Percentiles rank a stretch among this genome's conserved stretches.
Evolutionary conservation across 1,140 invertebrate species (phyloP).

Genomic region (Grapholita molesta): DNA sequence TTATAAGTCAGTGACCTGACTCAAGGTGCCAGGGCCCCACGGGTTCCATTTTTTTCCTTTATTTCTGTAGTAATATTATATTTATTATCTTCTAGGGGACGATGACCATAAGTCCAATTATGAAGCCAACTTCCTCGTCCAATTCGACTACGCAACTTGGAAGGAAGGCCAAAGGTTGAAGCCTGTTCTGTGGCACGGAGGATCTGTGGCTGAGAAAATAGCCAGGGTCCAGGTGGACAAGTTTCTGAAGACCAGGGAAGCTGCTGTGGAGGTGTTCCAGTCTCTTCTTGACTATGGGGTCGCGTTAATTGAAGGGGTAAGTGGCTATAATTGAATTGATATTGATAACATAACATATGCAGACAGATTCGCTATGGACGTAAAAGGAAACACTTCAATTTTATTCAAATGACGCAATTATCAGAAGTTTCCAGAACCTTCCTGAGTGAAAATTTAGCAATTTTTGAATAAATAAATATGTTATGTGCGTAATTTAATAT

Average conservation of each 20-base stretch:
- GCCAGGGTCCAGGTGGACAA: conserved; percentile 46
- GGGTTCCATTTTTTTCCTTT: too few relatives aligned
- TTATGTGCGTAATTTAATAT: too few relatives aligned
- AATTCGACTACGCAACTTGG: conserved; percentile 59
- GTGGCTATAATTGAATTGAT: too few relatives aligned
- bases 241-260: conserved; percentile 55
- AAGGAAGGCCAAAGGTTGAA: conserved; percentile 35
- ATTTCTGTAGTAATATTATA: not conserved
- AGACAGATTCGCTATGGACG: too few relatives aligned
- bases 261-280: conserved; percentile 54
- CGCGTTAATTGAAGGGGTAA: conserved; percentile 69
- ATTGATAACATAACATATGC: too few relatives aligned
- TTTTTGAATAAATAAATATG: too few relatives aligned
- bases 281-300: conserved; percentile 73
- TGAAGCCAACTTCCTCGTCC: conserved; percentile 53
- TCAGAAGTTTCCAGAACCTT: too few relatives aligned
- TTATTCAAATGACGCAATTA: too few relatives aligned
- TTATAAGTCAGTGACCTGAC: too few relatives aligned
- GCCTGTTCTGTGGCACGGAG: conserved; percentile 55
- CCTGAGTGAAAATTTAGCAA: too few relatives aligned
- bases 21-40: too few relatives aligned
- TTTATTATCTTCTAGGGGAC: conserved; percentile 54
- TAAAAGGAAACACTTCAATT: too few relatives aligned
- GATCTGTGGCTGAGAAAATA: conserved; percentile 44
- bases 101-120: conserved; percentile 70